Evolutionary conservation across 2,888 invertebrate species (phyloP).

Genomic region (Polyommatus iphigenia): DNA sequence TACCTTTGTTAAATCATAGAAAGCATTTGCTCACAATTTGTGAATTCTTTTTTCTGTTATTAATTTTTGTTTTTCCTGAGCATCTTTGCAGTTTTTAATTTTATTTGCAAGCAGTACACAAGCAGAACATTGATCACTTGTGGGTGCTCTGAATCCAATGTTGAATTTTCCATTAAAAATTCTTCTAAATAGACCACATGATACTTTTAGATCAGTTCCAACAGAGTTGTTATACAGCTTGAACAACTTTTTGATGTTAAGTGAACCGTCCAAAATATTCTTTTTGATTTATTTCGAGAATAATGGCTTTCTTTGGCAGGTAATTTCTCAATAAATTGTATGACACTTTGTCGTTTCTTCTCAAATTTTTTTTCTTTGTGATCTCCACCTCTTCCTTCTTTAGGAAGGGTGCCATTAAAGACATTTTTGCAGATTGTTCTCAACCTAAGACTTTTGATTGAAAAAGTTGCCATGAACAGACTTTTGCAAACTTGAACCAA

Average conservation of each 20-base stretch:
- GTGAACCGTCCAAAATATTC: conserved; percentile 27
- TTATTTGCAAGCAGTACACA: too few species aligned
- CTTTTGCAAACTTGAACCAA: neutral
- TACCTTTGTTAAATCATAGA: too few species aligned
- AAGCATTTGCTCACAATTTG: too few species aligned
- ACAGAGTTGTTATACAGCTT: conserved; percentile 31
- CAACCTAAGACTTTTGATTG: too few species aligned
- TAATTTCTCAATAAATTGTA: conserved; percentile 26
- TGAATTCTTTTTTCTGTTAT: too few species aligned
- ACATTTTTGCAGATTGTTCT: too few species aligned
- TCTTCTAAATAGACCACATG: conserved; percentile 32
- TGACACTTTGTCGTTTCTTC: conserved; percentile 27
- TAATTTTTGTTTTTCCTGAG: too few species aligned
- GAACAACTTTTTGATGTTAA: conserved; percentile 30
- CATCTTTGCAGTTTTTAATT: too few species aligned
- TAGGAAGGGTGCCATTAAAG: too few species aligned
- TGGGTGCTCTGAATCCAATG: conserved; percentile 26
- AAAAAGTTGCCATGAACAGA: too few species aligned
- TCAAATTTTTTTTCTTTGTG: conserved; percentile 25
- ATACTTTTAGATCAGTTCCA: conserved; percentile 27
- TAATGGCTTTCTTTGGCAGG: conserved; percentile 31
- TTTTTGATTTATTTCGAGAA: conserved; percentile 31
- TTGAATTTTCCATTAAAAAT: conserved; percentile 23
- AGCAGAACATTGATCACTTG: conserved; percentile 24
- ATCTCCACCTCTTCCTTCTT: conserved; percentile 6